Percentiles rank a stretch among this genome's conserved stretches.
Evolutionary conservation across 2,888 invertebrate genomes (phyloP).

Genomic region (Dinocampus coccinellae): DNA sequence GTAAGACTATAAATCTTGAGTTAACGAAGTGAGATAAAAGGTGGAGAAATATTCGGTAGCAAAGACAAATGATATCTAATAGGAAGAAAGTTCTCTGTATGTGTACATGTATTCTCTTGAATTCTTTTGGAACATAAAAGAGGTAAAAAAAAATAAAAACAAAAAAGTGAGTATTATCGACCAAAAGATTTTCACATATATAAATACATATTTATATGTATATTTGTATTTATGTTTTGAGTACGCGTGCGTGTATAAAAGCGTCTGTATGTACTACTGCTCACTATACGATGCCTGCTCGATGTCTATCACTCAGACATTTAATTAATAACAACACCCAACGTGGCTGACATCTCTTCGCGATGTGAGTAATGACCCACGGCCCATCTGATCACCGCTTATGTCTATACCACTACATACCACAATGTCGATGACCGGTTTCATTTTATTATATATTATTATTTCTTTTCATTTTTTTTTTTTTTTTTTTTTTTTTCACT

Average conservation of each 20-base stretch:
- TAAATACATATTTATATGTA: slow-evolving; percentile 31
- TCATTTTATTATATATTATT: no score
- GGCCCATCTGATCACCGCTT: slow-evolving; percentile 63
- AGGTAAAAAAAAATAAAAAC: no score
- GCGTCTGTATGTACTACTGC: slow-evolving; percentile 7
- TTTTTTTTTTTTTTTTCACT: no score
- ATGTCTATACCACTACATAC: slow-evolving; percentile 50
- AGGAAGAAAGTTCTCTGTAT: slow-evolving; percentile 55
- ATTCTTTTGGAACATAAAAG: background rate
- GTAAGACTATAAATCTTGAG: slow-evolving; percentile 46
- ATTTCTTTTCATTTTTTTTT: no score
- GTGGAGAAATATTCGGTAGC: slow-evolving; percentile 59
- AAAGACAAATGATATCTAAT: slow-evolving; percentile 67
- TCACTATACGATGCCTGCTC: slow-evolving; percentile 39
- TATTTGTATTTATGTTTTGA: slow-evolving; percentile 2
- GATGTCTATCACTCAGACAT: slow-evolving; percentile 66
- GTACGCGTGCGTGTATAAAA: background rate
- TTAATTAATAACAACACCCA: slow-evolving; percentile 68
- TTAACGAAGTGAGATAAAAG: slow-evolving; percentile 46
- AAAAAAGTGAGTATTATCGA: slow-evolving; percentile 17
- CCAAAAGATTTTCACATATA: slow-evolving; percentile 31
- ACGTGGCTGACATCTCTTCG: slow-evolving; percentile 61
- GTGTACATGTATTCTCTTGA: background rate
- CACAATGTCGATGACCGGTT: slow-evolving; percentile 40
- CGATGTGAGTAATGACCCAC: slow-evolving; percentile 64